Evolutionary conservation across 2,888 invertebrate species (phyloP).

Genomic region (Phalera bucephala): DNA sequence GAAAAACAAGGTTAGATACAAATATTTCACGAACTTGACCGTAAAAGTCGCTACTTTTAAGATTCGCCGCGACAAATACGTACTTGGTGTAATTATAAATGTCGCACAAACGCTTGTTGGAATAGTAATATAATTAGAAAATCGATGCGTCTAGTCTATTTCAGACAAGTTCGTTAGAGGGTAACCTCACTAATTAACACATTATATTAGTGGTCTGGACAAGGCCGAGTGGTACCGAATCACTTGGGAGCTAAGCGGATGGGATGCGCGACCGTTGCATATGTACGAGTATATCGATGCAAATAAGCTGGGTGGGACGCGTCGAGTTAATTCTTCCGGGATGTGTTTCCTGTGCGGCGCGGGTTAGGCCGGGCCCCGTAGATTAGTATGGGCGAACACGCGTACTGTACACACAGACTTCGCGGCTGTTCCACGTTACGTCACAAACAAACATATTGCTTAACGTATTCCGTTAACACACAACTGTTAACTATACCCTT

Average conservation of each 20-base stretch:
- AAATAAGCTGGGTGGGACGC: conserved; percentile 56
- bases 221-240: conserved; percentile 16
- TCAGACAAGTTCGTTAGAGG: conserved; percentile 7
- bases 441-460: conserved; percentile 16
- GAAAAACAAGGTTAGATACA: too few relatives aligned
- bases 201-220: conserved; percentile 20
- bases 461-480: conserved; percentile 4
- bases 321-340: conserved; percentile 76
- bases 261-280: conserved; percentile 36
- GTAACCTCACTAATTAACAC: conserved; percentile 24
- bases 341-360: conserved; percentile 72
- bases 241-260: conserved; percentile 26
- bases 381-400: conserved; percentile 66
- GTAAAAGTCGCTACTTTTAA: neutral
- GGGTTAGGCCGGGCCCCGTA: conserved; percentile 27
- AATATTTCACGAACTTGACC: neutral
- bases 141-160: conserved; percentile 11
- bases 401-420: conserved; percentile 19
- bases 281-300: conserved; percentile 58
- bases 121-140: conserved; percentile 10
- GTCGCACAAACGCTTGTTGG: neutral
- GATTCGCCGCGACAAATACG: neutral
- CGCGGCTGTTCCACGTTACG: conserved; percentile 17
- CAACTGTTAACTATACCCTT: conserved; percentile 1
- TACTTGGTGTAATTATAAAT: neutral